Evolutionary conservation across 2,888 invertebrate genomes (phyloP).

Genomic region (Calliscelio sp.): DNA sequence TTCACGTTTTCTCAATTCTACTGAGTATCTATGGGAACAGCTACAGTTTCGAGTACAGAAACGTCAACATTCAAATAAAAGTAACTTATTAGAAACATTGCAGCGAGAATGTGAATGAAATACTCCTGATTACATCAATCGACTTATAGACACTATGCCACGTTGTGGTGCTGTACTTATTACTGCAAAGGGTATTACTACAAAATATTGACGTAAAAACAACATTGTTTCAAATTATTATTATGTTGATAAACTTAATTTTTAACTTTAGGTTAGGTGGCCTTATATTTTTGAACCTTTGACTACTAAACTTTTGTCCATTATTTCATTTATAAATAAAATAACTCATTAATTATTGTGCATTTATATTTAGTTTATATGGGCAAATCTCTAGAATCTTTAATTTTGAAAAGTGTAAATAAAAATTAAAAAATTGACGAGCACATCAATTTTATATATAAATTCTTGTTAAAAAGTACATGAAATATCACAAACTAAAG

Average conservation of each 20-base stretch:
- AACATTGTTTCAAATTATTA: neutral
- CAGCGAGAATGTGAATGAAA: conserved; percentile 39
- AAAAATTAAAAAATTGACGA: too few relatives aligned
- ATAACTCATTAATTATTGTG: too few relatives aligned
- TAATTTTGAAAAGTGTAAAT: too few relatives aligned
- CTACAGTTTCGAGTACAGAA: conserved; percentile 1
- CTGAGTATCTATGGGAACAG: conserved; percentile 27
- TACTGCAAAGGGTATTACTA: conserved; percentile 48
- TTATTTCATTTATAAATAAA: too few relatives aligned
- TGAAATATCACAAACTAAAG: too few relatives aligned
- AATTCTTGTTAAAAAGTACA: too few relatives aligned
- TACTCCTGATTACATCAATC: conserved; percentile 19
- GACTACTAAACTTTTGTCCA: too few relatives aligned
- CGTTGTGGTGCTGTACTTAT: conserved; percentile 55
- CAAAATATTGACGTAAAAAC: conserved; percentile 37
- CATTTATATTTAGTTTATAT: neutral
- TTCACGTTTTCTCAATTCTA: conserved; percentile 33
- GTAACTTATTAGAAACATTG: conserved; percentile 23
- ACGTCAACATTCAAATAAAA: conserved; percentile 35
- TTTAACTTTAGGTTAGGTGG: too few relatives aligned
- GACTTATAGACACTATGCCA: conserved; percentile 43
- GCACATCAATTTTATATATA: too few relatives aligned
- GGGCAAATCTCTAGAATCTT: neutral
- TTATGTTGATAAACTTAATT: neutral
- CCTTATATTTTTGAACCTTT: too few relatives aligned